Conservation (phyloP, 2,113 vertebrate species). For the Tachuris rubrigastra region DNA sequence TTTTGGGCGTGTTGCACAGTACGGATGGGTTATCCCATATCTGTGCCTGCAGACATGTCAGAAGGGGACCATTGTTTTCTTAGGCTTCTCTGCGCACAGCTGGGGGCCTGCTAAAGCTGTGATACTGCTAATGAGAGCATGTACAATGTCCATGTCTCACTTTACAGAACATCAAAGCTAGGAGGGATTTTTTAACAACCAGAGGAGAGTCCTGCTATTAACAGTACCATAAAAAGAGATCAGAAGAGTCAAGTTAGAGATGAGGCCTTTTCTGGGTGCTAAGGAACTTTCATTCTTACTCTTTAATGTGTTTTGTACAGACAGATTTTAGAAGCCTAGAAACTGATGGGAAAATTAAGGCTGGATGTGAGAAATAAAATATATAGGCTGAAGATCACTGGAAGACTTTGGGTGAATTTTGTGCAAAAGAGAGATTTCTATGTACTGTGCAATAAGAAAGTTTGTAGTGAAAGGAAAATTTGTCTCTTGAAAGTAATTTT, state of each 20-base stretch:
- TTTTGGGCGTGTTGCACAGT: background rate
- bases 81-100: background rate
- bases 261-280: background rate
- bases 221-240: background rate
- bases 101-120: background rate
- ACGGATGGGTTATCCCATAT: background rate
- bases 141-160: background rate
- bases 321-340: background rate
- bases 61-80: background rate
- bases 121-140: background rate
- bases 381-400: background rate
- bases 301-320: background rate
- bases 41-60: accelerated
- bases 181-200: background rate
- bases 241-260: background rate
- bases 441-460: background rate
- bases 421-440: background rate
- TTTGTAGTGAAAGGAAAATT: background rate
- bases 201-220: background rate
- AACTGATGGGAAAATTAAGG: background rate
- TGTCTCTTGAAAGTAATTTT: background rate
- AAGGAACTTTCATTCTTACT: background rate
- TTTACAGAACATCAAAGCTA: background rate
- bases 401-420: background rate
- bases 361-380: background rate